phyloP scores from a whole-genome alignment of 30 jellyfish, hydroid and myxozoan genomes.

The Aurelia sp. region DNA sequence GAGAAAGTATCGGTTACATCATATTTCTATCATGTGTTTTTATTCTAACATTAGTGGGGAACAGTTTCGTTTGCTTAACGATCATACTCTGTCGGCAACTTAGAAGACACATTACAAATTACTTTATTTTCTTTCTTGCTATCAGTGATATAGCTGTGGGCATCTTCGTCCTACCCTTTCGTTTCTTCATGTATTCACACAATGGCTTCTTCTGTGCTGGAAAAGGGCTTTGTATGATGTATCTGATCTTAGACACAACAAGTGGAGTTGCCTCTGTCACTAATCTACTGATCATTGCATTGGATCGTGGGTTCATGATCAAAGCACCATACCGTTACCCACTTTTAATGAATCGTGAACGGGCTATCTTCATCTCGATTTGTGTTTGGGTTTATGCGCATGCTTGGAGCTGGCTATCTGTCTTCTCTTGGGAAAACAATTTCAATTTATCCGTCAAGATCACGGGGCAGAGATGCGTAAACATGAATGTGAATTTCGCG shows the following conservation, averaged over 20 bases:
- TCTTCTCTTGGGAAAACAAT: slow-evolving; percentile 51
- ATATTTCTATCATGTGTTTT: slow-evolving; percentile 63
- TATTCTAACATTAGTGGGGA: slow-evolving; percentile 71
- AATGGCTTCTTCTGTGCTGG: slow-evolving; percentile 79
- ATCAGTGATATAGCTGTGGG: slow-evolving; percentile 86
- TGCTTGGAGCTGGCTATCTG: slow-evolving; percentile 84
- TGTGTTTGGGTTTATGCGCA: slow-evolving; percentile 86
- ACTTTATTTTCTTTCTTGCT: slow-evolving; percentile 78
- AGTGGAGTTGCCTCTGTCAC: slow-evolving; percentile 84
- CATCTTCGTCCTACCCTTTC: slow-evolving; percentile 74
- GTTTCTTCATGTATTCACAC: slow-evolving; percentile 53
- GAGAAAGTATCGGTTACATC: slow-evolving; percentile 51
- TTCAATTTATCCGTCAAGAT: slow-evolving; percentile 3
- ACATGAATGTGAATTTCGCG: slow-evolving; percentile 55
- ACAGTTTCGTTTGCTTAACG: slow-evolving; percentile 72
- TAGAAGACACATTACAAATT: slow-evolving; percentile 58
- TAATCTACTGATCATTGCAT: slow-evolving; percentile 84
- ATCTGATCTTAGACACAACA: slow-evolving; percentile 75
- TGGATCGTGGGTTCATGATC: slow-evolving; percentile 85
- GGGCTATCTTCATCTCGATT: slow-evolving; percentile 57
- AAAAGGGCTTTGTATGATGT: slow-evolving; percentile 56
- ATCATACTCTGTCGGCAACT: slow-evolving; percentile 66
- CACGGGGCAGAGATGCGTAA: slow-evolving; percentile 39
- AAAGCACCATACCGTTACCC: slow-evolving; percentile 86
- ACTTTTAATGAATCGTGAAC: slow-evolving; percentile 51